A percentile compares a stretch with the other conserved stretches of the same genome.
Conservation (phyloP, 2,113 vertebrate species). For the Hiodon tergisus region DNA sequence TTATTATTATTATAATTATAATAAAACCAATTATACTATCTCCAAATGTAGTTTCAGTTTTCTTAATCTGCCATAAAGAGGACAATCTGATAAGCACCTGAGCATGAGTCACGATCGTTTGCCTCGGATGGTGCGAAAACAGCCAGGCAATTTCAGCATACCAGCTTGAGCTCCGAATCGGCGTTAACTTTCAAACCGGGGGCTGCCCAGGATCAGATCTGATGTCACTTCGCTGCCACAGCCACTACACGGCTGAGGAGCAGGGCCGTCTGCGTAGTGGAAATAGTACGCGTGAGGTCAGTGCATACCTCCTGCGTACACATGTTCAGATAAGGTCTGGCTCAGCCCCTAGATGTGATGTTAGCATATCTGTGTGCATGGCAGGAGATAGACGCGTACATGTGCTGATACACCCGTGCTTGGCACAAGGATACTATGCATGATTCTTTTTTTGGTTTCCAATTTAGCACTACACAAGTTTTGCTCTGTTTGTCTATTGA, state of each 20-base stretch:
- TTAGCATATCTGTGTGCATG: constrained; percentile 38
- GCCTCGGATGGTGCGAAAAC: constrained; percentile 34
- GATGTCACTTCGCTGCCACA: constrained; percentile 36
- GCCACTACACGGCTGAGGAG: constrained; percentile 35
- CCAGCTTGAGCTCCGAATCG: constrained; percentile 24
- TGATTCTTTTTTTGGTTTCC: background rate
- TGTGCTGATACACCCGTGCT: constrained; percentile 27
- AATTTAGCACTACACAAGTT: background rate
- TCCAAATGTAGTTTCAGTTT: constrained; percentile 52
- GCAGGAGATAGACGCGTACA: constrained; percentile 50
- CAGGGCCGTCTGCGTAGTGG: constrained; percentile 55
- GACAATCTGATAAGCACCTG: constrained; percentile 58
- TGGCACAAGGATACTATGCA: background rate
- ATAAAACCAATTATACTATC: constrained; percentile 46
- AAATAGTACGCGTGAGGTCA: constrained; percentile 47
- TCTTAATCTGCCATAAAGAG: constrained; percentile 61
- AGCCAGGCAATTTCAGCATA: constrained; percentile 33
- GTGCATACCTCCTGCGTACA: constrained; percentile 55
- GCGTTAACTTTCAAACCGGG: constrained; percentile 1
- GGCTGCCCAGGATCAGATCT: constrained; percentile 30
- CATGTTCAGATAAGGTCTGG: constrained; percentile 34
- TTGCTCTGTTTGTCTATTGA: background rate
- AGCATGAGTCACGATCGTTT: constrained; percentile 44
- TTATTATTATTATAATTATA: constrained; percentile 37
- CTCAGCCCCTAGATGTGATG: constrained; percentile 37